phyloP scores from a whole-genome alignment of 1,140 invertebrate species.

The Calycopis cecrops region DNA sequence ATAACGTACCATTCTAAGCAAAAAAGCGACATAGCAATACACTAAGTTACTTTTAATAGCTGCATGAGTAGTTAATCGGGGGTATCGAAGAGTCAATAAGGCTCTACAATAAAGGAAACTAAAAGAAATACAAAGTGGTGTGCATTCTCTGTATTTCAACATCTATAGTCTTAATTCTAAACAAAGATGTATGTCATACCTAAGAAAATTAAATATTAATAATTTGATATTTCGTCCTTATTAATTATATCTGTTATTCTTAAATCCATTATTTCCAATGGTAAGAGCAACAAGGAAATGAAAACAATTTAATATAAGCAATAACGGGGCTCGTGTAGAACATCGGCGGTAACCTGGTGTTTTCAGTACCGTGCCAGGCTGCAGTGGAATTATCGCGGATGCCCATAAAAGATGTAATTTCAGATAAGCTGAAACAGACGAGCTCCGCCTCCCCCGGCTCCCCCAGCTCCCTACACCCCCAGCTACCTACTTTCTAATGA shows the following conservation, averaged over 20 bases:
- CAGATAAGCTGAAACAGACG: conserved; percentile 74
- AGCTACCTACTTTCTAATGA: conserved; percentile 72
- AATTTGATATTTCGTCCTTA: no score
- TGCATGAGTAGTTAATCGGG: no score
- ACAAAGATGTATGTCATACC: no score
- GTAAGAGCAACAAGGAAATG: neutral
- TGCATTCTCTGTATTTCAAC: no score
- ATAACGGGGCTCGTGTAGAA: conserved; percentile 63
- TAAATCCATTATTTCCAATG: neutral
- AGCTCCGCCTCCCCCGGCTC: conserved; percentile 47
- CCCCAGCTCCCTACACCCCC: conserved; percentile 37
- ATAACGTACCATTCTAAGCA: no score
- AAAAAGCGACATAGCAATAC: no score
- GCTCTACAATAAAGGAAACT: no score
- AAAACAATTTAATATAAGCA: conserved; percentile 53
- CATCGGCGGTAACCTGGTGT: conserved; percentile 57
- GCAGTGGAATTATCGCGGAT: conserved; percentile 73
- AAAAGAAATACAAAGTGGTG: no score
- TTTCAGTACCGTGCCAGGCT: conserved; percentile 66
- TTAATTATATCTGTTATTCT: neutral
- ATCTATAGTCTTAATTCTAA: no score
- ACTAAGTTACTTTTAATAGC: no score
- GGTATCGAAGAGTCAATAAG: no score
- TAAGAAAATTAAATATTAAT: no score
- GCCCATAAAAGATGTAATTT: conserved; percentile 75